Conservation (phyloP, 2,888 invertebrate species). For the Eilema depressum region DNA sequence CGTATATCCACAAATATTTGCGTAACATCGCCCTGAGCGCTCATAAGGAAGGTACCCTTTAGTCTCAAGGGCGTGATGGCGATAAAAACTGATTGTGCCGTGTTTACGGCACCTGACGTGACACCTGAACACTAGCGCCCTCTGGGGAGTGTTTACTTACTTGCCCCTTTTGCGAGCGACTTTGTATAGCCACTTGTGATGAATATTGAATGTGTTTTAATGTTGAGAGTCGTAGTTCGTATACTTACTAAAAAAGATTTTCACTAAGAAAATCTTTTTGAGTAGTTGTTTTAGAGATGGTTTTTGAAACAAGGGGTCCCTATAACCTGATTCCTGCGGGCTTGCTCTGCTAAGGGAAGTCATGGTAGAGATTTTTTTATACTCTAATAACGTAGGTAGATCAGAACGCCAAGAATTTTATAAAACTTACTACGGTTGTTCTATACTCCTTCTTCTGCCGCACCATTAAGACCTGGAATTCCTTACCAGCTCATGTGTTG, state of each 20-base stretch:
- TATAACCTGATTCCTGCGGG: too few species aligned
- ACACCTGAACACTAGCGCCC: conserved; percentile 57
- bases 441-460: too few species aligned
- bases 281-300: neutral
- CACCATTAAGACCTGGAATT: too few species aligned
- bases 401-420: too few species aligned
- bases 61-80: conserved; percentile 55
- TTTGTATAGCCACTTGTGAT: conserved; percentile 3
- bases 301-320: too few species aligned
- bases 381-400: too few species aligned
- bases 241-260: too few species aligned
- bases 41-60: conserved; percentile 35
- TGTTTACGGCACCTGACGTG: conserved; percentile 61
- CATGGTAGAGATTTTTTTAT: too few species aligned
- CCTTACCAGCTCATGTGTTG: too few species aligned
- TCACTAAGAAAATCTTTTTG: too few species aligned
- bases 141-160: conserved; percentile 39
- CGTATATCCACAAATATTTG: conserved; percentile 40
- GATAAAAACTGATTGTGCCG: conserved; percentile 65
- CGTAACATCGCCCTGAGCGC: conserved; percentile 23
- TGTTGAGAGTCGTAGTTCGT: neutral
- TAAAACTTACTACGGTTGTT: too few species aligned
- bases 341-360: too few species aligned
- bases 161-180: conserved; percentile 8
- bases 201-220: conserved; percentile 7